Percentiles rank a stretch among this genome's conserved stretches.
Conservation (phyloP, 1,140 invertebrate species). For the Augochlora pura region DNA sequence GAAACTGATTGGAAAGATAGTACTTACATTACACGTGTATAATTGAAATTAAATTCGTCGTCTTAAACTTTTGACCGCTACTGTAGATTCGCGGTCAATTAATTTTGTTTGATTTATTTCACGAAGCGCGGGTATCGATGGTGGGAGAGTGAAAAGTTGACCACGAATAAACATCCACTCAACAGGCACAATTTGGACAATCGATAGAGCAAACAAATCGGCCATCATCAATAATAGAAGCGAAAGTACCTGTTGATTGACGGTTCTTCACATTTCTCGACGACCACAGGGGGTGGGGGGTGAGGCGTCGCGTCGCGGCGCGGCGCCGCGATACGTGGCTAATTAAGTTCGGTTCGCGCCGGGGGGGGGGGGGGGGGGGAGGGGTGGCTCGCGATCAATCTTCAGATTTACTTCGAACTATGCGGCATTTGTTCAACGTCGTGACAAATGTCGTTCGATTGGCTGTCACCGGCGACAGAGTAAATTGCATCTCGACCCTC, state of each 20-base stretch:
- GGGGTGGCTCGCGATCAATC: slow-evolving; percentile 15
- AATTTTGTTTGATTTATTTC: background rate
- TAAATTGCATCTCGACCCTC: slow-evolving; percentile 54
- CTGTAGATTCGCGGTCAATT: too few relatives aligned
- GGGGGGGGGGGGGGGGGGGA: too few relatives aligned
- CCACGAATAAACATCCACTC: background rate
- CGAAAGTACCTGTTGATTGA: slow-evolving; percentile 26
- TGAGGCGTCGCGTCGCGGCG: too few relatives aligned
- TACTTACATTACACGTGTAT: too few relatives aligned
- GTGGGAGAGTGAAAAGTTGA: too few relatives aligned
- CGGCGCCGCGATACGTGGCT: slow-evolving; percentile 33
- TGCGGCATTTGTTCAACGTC: slow-evolving; percentile 16
- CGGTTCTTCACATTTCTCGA: slow-evolving; percentile 16
- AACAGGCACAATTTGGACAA: background rate
- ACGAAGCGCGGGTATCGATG: too few relatives aligned
- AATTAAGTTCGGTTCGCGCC: slow-evolving; percentile 16
- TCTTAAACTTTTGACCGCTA: too few relatives aligned
- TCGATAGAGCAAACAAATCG: slow-evolving; percentile 8
- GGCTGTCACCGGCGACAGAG: slow-evolving; percentile 54
- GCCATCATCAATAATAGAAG: slow-evolving; percentile 8
- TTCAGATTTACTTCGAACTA: slow-evolving; percentile 12
- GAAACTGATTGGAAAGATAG: too few relatives aligned
- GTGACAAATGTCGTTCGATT: slow-evolving; percentile 48
- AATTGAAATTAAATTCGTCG: too few relatives aligned
- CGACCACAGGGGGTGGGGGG: too few relatives aligned